These are phyloP conservation scores for Habrosyne pyritoides DNA, from an alignment of 2,888 invertebrate species.

Conservation along the genomic window DNA sequence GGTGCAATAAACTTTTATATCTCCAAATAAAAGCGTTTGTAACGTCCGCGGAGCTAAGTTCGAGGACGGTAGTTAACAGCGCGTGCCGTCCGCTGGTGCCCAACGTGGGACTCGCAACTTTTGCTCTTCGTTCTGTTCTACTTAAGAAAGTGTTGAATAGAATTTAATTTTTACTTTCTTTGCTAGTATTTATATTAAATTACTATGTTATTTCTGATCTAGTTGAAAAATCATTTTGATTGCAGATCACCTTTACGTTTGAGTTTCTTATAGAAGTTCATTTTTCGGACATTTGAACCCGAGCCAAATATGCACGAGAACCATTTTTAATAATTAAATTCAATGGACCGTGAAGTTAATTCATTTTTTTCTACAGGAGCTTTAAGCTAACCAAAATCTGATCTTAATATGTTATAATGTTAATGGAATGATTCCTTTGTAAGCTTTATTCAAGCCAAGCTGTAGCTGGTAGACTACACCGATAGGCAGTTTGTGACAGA, in stretches of 20 bases:
- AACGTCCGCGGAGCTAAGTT: constrained; percentile 7
- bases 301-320: no score
- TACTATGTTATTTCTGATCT: no score
- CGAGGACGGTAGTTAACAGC: constrained; percentile 16
- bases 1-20: constrained; percentile 25
- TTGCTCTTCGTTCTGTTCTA: neutral
- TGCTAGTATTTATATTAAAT: neutral
- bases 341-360: neutral
- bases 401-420: no score
- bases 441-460: no score
- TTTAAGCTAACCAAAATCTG: no score
- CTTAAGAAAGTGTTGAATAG: neutral
- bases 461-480: no score
- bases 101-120: constrained; percentile 21
- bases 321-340: neutral
- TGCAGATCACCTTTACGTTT: no score
- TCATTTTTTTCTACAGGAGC: no score
- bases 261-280: neutral
- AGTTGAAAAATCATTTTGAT: neutral
- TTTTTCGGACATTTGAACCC: neutral
- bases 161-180: neutral
- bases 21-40: constrained; percentile 17
- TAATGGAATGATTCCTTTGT: no score
- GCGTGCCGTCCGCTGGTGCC: constrained; percentile 32
- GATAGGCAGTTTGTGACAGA: no score